Evolutionary conservation across 2,888 invertebrate genomes (phyloP), one percentile per base, ranked within the genome.

Genomic region (Drosophila mimica): DNA sequence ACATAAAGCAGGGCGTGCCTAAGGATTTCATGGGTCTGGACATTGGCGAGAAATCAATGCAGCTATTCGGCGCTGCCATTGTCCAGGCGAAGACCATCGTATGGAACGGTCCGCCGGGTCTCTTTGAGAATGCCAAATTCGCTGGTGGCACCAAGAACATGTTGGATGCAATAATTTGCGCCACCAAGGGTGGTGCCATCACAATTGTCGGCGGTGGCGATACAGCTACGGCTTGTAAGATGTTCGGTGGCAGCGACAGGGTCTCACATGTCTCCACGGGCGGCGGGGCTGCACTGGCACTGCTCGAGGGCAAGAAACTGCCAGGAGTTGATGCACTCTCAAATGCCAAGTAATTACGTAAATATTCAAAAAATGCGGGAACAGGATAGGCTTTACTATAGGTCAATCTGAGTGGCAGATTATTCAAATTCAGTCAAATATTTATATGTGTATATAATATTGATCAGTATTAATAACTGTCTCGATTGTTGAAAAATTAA

Each of bases 41-140:
- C 92, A 95, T 98, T 75, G 99, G 99, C 49, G 97, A 97, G 31
- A 96, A 98, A 92, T 96, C 98, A 0, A 94, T 95, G 69, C 96
- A 96, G 85, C 90, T 95, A 0, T 99, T 99, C 83, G 94, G 95
- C 8, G 96, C 95, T 36, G 97, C 97, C 6, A 96, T 99, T 79
- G 94, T 95, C 0, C 94, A 97, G 72, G 98, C 99, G 25, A 99
- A 99, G 94, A 97, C 98, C 4, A 98, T 99, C 91, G 98, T 99
- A 2, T 99, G 99, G 99, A 99, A 99, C 93, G 99, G 99, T 96
- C 99, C 99, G 0, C 97, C 98, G 46, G 99, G 99, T 60, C 99
- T 99, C 8, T 99, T 99, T 93, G 99, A 99, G 93, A 98, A 97
- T 91, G 96, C 96, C 30, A 97, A 97, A 92, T 99, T 99, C 92